Conservation (phyloP, 2,888 invertebrate genomes). For the Neoascia interrupta region DNA sequence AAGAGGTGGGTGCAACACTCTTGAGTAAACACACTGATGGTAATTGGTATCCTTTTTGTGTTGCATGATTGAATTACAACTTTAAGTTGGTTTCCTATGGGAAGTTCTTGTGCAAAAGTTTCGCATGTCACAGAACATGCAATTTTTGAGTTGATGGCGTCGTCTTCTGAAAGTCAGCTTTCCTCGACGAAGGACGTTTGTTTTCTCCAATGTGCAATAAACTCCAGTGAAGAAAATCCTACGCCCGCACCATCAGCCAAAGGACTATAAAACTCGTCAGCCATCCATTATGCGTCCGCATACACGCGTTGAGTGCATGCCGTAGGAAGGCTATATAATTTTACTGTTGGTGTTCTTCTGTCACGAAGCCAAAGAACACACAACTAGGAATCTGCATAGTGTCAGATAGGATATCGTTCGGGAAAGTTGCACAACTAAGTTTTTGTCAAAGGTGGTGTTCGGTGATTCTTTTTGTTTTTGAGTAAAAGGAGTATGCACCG, state of each 20-base stretch:
- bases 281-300: conserved; percentile 56
- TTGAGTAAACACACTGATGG: conserved; percentile 15
- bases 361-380: background rate
- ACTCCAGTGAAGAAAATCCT: background rate
- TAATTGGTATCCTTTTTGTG: conserved; percentile 37
- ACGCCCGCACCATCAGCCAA: background rate
- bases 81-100: conserved; percentile 1
- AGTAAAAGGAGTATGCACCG: background rate
- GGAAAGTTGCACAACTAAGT: too few species aligned
- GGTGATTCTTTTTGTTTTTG: background rate
- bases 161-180: background rate
- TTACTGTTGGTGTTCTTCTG: conserved; percentile 10
- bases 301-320: conserved; percentile 42
- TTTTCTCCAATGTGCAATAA: conserved; percentile 40
- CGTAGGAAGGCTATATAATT: background rate
- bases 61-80: conserved; percentile 35
- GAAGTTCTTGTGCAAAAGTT: background rate
- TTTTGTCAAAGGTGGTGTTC: too few species aligned
- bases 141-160: background rate
- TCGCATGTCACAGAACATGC: conserved; percentile 38
- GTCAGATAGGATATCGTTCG: too few species aligned
- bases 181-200: conserved; percentile 23
- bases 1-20: too few species aligned
- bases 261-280: conserved; percentile 21
- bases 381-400: conserved; percentile 38